Evolutionary conservation across 30 jellyfish, hydroid and myxozoan species (phyloP).

Genomic region (Mastigias papua): DNA sequence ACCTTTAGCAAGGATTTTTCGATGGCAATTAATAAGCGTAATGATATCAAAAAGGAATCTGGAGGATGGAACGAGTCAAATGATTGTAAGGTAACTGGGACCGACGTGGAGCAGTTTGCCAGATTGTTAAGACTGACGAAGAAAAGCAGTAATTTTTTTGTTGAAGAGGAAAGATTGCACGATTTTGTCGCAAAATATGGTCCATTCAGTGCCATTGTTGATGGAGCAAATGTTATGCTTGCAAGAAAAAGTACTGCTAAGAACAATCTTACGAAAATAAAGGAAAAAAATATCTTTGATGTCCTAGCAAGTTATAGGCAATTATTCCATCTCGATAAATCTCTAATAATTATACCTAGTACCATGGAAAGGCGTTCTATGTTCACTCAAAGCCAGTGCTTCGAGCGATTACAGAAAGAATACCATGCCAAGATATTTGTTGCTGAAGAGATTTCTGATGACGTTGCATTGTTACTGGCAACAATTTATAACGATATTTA

Average conservation of each 20-base stretch:
- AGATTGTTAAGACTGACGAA: background rate
- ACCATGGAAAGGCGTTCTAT: conserved; percentile 28
- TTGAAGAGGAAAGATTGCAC: conserved; percentile 3
- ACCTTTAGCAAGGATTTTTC: background rate
- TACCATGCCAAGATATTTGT: background rate
- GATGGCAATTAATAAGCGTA: background rate
- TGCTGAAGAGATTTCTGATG: conserved; percentile 23
- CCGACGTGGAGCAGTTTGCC: background rate
- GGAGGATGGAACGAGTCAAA: too few relatives aligned
- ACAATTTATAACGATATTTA: conserved; percentile 31
- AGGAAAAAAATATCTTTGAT: conserved; percentile 1
- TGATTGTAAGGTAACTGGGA: background rate
- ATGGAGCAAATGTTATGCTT: conserved; percentile 72
- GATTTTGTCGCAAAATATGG: conserved; percentile 30
- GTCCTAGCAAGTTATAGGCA: background rate
- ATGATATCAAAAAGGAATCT: background rate
- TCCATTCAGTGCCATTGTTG: conserved; percentile 59
- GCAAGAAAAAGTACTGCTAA: background rate
- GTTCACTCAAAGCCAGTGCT: conserved; percentile 25
- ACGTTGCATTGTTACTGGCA: conserved; percentile 14
- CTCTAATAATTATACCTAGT: conserved; percentile 15
- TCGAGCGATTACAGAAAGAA: background rate
- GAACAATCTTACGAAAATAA: background rate
- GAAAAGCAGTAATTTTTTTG: background rate
- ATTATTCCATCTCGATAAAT: background rate